phyloP scores from a whole-genome alignment of 2,888 invertebrate genomes.

The Aleiodes alternator region DNA sequence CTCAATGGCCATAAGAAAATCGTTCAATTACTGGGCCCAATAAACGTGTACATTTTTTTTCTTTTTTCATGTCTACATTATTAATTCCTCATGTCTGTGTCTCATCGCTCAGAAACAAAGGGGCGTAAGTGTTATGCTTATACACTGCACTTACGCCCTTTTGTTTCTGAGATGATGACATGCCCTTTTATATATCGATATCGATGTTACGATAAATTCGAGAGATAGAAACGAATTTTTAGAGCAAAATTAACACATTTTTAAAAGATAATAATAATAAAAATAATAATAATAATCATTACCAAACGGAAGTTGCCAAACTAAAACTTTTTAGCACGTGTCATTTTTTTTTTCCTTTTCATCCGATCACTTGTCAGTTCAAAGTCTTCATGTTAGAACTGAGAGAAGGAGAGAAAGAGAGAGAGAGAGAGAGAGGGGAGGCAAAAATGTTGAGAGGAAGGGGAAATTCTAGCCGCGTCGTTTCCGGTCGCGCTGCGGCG shows the following conservation, averaged over 20 bases:
- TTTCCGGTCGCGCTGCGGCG: constrained; percentile 63
- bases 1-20: constrained; percentile 30
- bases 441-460: constrained; percentile 24
- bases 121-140: too few relatives aligned
- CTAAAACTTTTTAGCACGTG: constrained; percentile 20
- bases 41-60: not conserved
- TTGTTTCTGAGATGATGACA: too few relatives aligned
- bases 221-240: too few relatives aligned
- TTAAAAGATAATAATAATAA: not conserved
- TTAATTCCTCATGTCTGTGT: not conserved
- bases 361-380: constrained; percentile 28
- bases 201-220: too few relatives aligned
- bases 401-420: not conserved
- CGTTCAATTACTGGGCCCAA: constrained; percentile 26
- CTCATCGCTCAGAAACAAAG: not conserved
- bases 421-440: not conserved
- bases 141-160: too few relatives aligned
- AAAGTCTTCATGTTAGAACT: constrained; percentile 27
- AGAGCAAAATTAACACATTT: not conserved
- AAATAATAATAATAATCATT: not conserved
- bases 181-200: too few relatives aligned
- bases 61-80: not conserved
- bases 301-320: not conserved
- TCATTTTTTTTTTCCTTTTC: constrained; percentile 28
- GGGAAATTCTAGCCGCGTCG: constrained; percentile 57